A percentile compares a stretch with the other conserved stretches of the same genome.
These are phyloP conservation scores for Hydropotes inermis DNA, from an alignment of 2,113 vertebrate genomes.

Conservation along the genomic window DNA sequence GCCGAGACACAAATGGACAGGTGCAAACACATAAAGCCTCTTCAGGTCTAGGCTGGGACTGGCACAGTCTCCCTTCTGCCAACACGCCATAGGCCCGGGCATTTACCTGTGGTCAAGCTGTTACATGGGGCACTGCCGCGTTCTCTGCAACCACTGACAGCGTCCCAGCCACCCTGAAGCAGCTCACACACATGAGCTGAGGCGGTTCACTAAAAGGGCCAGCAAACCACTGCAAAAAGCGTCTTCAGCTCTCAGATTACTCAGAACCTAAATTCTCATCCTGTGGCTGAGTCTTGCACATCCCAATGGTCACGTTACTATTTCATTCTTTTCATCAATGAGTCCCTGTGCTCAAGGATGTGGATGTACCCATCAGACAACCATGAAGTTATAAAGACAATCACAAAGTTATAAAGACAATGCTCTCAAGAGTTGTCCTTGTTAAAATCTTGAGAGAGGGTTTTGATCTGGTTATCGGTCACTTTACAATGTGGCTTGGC, in stretches of 20 bases:
- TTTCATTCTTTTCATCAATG: neutral
- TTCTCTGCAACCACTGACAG: neutral
- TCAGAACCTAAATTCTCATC: neutral
- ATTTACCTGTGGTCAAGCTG: neutral
- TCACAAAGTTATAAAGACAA: neutral
- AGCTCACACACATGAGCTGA: neutral
- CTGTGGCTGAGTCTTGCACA: neutral
- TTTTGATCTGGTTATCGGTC: neutral
- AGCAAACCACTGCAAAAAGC: neutral
- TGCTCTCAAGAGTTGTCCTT: neutral
- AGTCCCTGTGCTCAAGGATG: neutral
- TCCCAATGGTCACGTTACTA: neutral
- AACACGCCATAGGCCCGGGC: neutral
- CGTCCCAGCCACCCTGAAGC: neutral
- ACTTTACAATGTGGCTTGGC: neutral
- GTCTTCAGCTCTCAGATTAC: neutral
- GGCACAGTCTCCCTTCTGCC: neutral
- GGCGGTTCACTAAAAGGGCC: neutral
- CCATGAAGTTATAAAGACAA: neutral
- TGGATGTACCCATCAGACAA: neutral
- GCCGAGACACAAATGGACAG: neutral
- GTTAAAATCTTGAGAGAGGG: neutral
- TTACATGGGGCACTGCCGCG: neutral
- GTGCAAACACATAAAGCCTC: neutral
- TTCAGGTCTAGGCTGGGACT: neutral